Percentiles rank a stretch among this genome's conserved stretches.
phyloP scores from a whole-genome alignment of 2,797 vertebrate species.

The Astyanax mexicanus region DNA sequence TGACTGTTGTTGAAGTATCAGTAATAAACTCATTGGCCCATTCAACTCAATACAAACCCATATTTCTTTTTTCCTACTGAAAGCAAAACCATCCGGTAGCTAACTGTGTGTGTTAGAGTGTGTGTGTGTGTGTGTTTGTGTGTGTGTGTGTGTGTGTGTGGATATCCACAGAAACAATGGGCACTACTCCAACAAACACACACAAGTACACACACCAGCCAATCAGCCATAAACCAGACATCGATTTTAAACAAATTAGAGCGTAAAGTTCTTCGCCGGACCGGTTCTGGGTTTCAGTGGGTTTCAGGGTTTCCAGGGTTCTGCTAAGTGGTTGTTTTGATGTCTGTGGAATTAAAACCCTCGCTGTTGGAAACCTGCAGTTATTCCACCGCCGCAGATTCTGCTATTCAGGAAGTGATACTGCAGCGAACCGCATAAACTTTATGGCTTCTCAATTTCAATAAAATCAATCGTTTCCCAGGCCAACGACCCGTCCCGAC shows the following conservation, averaged over 20 bases:
- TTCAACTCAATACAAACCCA: slow-evolving; percentile 58
- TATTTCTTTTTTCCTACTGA: slow-evolving; percentile 68
- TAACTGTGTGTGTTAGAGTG: slow-evolving; percentile 72
- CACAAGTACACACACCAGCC: too few species aligned
- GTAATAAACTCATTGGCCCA: slow-evolving; percentile 69
- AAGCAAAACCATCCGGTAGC: slow-evolving; percentile 71
- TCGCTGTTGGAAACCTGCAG: slow-evolving; percentile 29
- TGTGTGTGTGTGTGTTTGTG: slow-evolving; percentile 68
- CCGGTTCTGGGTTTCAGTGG: slow-evolving; percentile 18
- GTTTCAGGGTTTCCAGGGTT: background rate
- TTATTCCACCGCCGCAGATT: slow-evolving; percentile 18
- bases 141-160: slow-evolving; percentile 2
- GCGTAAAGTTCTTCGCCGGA: slow-evolving; percentile 30
- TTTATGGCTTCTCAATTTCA: slow-evolving; percentile 34
- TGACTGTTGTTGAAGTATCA: slow-evolving; percentile 77
- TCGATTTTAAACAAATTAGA: slow-evolving; percentile 56
- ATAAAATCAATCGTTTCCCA: slow-evolving; percentile 40
- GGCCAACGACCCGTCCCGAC: slow-evolving; percentile 20
- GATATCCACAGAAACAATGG: too few species aligned
- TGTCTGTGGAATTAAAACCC: slow-evolving; percentile 27
- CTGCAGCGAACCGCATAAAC: slow-evolving; percentile 37
- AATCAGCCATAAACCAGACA: slow-evolving; percentile 67
- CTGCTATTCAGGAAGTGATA: slow-evolving; percentile 51
- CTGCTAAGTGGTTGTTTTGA: slow-evolving; percentile 56
- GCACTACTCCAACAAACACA: too few species aligned